A percentile compares a stretch with the other conserved stretches of the same genome.
phyloP scores from a whole-genome alignment of 2,888 invertebrate species.

The Perithous albicinctus region DNA sequence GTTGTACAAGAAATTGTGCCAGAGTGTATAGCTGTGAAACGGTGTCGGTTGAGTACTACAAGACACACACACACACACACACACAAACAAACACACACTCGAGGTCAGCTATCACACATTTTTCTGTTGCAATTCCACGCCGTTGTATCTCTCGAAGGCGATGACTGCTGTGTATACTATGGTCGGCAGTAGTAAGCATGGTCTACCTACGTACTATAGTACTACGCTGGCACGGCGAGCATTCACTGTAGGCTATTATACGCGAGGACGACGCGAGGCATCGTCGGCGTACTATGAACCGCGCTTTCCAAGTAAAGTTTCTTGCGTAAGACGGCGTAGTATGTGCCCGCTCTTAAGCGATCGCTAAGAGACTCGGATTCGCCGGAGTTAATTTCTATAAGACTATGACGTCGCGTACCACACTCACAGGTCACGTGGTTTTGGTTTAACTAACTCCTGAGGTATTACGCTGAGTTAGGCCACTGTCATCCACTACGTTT shows the following conservation, averaged over 20 bases:
- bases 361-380: not conserved
- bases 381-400: constrained; percentile 2
- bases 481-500: constrained; percentile 10
- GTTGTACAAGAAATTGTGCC: not conserved
- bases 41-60: not conserved
- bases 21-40: not conserved
- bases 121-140: constrained; percentile 6
- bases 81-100: not conserved
- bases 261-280: not conserved
- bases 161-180: not conserved
- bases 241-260: too few species aligned
- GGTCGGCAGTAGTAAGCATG: too few species aligned
- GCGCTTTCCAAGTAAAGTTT: constrained; percentile 41
- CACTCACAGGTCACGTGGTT: constrained; percentile 29
- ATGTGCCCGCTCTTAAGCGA: constrained; percentile 18
- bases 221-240: constrained; percentile 33
- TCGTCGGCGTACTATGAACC: not conserved
- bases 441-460: constrained; percentile 1
- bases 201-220: constrained; percentile 37
- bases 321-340: constrained; percentile 51
- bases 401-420: constrained; percentile 57
- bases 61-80: too few species aligned
- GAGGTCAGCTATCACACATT: constrained; percentile 25
- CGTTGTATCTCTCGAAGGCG: not conserved
- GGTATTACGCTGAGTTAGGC: not conserved